These are phyloP conservation scores for Haliclona indistincta DNA, from an alignment of 37 sponge, comb jelly and placozoan genomes.

Conservation along the genomic window DNA sequence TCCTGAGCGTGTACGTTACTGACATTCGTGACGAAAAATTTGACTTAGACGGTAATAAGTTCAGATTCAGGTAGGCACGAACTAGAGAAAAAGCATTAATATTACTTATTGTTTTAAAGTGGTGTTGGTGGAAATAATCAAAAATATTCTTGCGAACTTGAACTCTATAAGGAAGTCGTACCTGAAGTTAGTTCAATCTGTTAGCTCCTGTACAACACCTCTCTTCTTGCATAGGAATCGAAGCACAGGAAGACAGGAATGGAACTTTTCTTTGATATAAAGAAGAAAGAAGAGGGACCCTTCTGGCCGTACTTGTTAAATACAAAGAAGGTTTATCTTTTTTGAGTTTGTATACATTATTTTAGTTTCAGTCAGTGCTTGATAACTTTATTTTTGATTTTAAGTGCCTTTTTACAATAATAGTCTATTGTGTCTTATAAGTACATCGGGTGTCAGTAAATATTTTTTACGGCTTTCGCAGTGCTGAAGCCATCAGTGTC, in stretches of 20 bases:
- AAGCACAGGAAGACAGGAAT: conserved; percentile 64
- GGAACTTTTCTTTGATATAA: conserved; percentile 54
- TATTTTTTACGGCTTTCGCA: too few species aligned
- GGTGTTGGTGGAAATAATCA: conserved; percentile 38
- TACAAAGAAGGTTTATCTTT: too few species aligned
- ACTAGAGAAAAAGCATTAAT: background rate
- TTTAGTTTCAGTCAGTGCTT: too few species aligned
- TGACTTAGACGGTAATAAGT: conserved; percentile 33
- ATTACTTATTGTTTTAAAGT: background rate
- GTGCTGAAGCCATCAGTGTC: too few species aligned
- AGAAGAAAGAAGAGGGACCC: conserved; percentile 78
- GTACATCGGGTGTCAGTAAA: too few species aligned
- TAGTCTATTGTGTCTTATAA: too few species aligned
- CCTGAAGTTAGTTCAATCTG: conserved; percentile 35
- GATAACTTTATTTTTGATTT: background rate
- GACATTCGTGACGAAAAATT: conserved; percentile 57
- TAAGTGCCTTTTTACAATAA: background rate
- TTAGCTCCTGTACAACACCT: background rate
- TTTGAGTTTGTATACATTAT: too few species aligned
- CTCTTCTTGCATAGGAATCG: conserved; percentile 43
- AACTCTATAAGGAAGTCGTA: conserved; percentile 57
- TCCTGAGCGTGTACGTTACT: conserved; percentile 45
- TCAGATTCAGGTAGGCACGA: conserved; percentile 43
- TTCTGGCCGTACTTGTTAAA: too few species aligned
- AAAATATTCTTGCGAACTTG: conserved; percentile 47